These are phyloP conservation scores for Boleophthalmus pectinirostris DNA, from an alignment of 2,113 vertebrate species.

Conservation along the genomic window DNA sequence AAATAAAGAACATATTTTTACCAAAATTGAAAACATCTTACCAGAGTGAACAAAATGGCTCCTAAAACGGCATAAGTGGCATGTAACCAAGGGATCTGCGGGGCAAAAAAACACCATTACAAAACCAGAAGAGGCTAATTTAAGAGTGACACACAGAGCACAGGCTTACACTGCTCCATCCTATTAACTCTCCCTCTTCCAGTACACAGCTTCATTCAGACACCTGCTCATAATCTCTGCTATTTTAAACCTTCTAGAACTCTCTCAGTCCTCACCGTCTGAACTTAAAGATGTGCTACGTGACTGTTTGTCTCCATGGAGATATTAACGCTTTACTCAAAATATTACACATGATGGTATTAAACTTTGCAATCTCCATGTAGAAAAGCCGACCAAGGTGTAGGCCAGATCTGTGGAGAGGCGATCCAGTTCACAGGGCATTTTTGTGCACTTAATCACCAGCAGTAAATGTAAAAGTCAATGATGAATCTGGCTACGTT, in stretches of 20 bases:
- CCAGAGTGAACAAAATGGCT: conserved; percentile 91
- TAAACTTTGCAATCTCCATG: no score
- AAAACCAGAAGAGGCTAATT: conserved; percentile 45
- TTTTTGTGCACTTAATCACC: no score
- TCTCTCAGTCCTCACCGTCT: background rate
- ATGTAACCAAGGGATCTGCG: conserved; percentile 91
- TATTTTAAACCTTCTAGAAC: conserved; percentile 31
- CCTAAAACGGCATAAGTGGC: conserved; percentile 85
- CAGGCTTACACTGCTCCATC: conserved; percentile 56
- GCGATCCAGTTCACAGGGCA: no score
- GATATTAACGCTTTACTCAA: no score
- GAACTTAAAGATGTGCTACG: conserved; percentile 69
- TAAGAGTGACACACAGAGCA: conserved; percentile 25
- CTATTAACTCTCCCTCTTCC: background rate
- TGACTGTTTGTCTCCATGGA: no score
- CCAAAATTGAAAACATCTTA: conserved; percentile 75
- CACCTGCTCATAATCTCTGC: conserved; percentile 4
- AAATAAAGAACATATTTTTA: no score
- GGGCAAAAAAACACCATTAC: conserved; percentile 14
- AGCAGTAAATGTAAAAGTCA: no score
- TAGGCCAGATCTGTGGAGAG: no score
- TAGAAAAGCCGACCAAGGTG: no score
- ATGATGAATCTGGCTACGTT: no score
- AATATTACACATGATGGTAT: no score
- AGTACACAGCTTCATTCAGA: background rate